phyloP scores from a whole-genome alignment of 2,888 invertebrate species.

The Merodon equestris region DNA sequence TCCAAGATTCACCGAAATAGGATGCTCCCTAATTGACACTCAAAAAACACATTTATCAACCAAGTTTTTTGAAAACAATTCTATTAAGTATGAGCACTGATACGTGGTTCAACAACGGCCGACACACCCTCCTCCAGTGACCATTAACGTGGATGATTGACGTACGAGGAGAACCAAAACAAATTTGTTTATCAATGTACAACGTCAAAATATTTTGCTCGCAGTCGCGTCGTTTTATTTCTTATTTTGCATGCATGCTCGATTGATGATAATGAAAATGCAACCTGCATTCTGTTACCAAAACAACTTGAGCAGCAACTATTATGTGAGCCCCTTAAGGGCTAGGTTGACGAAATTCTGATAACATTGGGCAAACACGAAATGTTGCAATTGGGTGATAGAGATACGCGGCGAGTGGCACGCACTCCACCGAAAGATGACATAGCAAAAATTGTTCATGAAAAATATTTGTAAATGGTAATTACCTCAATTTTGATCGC shows the following conservation, averaged over 20 bases:
- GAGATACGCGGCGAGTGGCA: constrained; percentile 23
- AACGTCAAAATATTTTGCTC: constrained; percentile 23
- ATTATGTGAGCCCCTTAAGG: no score
- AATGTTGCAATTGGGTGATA: no score
- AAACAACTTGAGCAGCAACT: no score
- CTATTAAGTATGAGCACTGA: constrained; percentile 20
- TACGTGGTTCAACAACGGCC: background rate
- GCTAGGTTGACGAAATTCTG: no score
- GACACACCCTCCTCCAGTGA: constrained; percentile 2
- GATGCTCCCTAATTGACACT: background rate
- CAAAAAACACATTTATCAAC: constrained; percentile 15
- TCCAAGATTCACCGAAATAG: background rate
- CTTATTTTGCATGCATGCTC: constrained; percentile 10
- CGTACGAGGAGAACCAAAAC: constrained; percentile 32
- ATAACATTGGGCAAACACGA: constrained; percentile 2
- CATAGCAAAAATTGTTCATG: constrained; percentile 26
- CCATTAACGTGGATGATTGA: constrained; percentile 25
- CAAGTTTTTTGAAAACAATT: constrained; percentile 35
- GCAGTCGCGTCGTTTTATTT: background rate
- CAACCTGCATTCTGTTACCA: no score
- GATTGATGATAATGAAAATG: no score
- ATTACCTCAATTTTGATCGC: constrained; percentile 62
- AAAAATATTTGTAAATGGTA: constrained; percentile 8
- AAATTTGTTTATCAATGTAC: constrained; percentile 33
- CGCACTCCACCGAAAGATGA: constrained; percentile 41